These are phyloP conservation scores for Holotrichia oblita DNA, from an alignment of 1,140 invertebrate genomes.

Conservation along the genomic window DNA sequence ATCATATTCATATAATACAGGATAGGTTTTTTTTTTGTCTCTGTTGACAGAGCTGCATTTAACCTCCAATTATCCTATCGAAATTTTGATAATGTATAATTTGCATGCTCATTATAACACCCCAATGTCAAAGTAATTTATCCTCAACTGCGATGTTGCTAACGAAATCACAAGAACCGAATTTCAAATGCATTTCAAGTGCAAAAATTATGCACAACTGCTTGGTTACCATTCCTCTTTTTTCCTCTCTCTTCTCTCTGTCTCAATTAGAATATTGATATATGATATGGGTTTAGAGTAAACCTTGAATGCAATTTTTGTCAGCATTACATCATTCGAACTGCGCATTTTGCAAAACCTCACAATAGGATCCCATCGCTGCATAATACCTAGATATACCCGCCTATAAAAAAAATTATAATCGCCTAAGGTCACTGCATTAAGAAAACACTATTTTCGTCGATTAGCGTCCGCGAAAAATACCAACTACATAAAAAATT, in stretches of 20 bases:
- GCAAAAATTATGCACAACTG: background rate
- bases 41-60: background rate
- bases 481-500: conserved; percentile 14
- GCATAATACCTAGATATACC: conserved; percentile 12
- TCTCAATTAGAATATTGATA: too few relatives aligned
- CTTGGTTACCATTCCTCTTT: background rate
- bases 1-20: background rate
- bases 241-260: too few relatives aligned
- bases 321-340: background rate
- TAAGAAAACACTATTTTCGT: conserved; percentile 5
- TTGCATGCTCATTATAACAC: background rate
- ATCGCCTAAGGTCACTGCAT: conserved; percentile 26
- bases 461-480: conserved; percentile 18
- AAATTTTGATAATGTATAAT: background rate
- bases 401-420: conserved; percentile 11
- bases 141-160: background rate
- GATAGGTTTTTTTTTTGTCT: background rate
- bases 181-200: background rate
- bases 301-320: background rate
- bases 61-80: background rate
- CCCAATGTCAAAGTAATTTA: background rate
- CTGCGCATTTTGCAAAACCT: background rate
- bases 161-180: background rate
- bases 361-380: background rate
- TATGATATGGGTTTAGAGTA: too few relatives aligned